Conservation (phyloP, 1,140 invertebrate genomes). For the Drosophila repleta region DNA sequence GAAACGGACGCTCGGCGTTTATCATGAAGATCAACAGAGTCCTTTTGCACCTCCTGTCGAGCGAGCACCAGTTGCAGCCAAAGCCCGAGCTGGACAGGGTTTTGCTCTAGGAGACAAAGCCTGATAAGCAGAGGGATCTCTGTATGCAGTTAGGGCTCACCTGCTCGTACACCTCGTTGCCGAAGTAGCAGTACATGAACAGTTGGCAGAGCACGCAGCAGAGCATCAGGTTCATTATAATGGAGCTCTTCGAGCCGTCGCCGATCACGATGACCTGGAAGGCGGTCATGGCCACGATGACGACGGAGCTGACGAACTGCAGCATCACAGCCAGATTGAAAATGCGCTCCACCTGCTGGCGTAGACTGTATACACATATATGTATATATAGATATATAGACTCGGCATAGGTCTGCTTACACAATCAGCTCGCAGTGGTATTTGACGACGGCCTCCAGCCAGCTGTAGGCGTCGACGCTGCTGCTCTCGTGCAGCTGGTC, state of each 20-base stretch:
- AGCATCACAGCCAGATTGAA: conserved; percentile 60
- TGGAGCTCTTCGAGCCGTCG: conserved; percentile 52
- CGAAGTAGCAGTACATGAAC: conserved; percentile 74
- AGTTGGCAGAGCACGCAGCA: conserved; percentile 66
- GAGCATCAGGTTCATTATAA: conserved; percentile 63
- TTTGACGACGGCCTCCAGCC: conserved; percentile 54
- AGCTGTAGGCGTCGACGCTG: conserved; percentile 24
- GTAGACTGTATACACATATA: conserved; percentile 36
- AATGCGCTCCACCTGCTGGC: conserved; percentile 59
- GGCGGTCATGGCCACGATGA: conserved; percentile 66
- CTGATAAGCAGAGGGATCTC: no score
- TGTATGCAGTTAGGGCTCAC: conserved; percentile 32
- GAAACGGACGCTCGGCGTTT: conserved; percentile 66
- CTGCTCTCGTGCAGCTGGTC: conserved; percentile 36
- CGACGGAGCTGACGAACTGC: conserved; percentile 66
- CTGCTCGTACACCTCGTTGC: conserved; percentile 72
- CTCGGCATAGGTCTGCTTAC: conserved; percentile 26
- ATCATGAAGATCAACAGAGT: conserved; percentile 60
- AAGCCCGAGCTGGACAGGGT: conserved; percentile 53
- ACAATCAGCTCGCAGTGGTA: conserved; percentile 66
- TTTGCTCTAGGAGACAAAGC: conserved; percentile 54
- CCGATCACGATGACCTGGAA: conserved; percentile 63
- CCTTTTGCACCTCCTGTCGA: conserved; percentile 46
- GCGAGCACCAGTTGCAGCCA: conserved; percentile 54
- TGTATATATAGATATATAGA: neutral